Evolutionary conservation across 2,797 vertebrate genomes (phyloP), one percentile per base, ranked within the genome.

Genomic region (Schizopygopsis malacanthus): DNA sequence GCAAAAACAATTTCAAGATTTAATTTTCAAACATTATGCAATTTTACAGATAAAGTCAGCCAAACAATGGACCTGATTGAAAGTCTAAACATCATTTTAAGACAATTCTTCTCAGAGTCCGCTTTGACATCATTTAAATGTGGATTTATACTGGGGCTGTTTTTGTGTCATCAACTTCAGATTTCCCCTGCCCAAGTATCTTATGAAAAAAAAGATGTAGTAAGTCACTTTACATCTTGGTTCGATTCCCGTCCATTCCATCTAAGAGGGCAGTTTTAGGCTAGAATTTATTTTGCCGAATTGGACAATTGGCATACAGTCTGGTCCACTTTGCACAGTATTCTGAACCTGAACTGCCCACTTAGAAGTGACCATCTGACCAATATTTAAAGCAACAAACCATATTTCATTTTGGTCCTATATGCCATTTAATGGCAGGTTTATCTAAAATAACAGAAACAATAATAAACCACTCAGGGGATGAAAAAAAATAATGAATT

Each of bases 1-100:
- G 45, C 50, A 50, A 75, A 8, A 59, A 88, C 0, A 22, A 43
- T 61, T 78, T 78, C 22, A 61, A 78, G 22, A 79, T 22, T 70
- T 1, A 5, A 3, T 16, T 78, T 41, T 54, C 18, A 22, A 59
- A 13, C 9, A 39, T 41, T 1, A 13, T 33, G 63, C 6, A 6
- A 15, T 28, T 65, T 65, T 28, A 59, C 18, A 59, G 9, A 59
- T 59, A 52, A 18, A 52, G 16, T 15, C 50, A 6, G n/a, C 4
- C 63, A 65, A 65, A 33, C 6, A 65, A 65, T 33, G 15, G 5
- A 65, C 61, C 6, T 65, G 2, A 65, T 33, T 65, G 1, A 65
- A 65, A 33, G 25, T 7, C 11, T 63, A 15, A 12, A 28, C 61
- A 63, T 25, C 6, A 6, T 28, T 63, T 28, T 2, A 63, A 22